phyloP scores from a whole-genome alignment of 2,113 vertebrate genomes.

The Python bivittatus region DNA sequence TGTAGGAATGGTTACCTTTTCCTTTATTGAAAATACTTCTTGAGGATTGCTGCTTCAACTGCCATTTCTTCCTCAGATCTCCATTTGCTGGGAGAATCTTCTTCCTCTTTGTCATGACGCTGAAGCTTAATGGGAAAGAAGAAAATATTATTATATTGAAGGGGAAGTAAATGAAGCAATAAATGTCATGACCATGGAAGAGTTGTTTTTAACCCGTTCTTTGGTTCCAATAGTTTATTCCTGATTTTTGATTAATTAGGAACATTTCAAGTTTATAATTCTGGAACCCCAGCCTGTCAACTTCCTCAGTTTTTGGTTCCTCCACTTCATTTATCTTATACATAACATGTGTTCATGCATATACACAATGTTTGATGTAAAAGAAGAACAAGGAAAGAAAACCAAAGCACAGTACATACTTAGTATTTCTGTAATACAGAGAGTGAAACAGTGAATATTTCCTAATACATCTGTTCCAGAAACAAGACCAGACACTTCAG shows the following conservation, averaged over 20 bases:
- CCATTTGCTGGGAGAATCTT: conserved; percentile 69
- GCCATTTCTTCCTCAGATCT: conserved; percentile 80
- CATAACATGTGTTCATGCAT: neutral
- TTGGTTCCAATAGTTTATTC: neutral
- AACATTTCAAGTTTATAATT: neutral
- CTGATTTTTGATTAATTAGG: neutral
- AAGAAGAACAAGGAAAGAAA: neutral
- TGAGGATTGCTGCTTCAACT: conserved; percentile 68
- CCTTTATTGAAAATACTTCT: conserved; percentile 62
- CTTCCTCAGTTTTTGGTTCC: neutral
- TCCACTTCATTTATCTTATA: neutral
- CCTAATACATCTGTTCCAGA: neutral
- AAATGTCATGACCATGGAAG: neutral
- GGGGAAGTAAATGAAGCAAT: neutral
- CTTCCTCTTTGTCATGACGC: conserved; percentile 46
- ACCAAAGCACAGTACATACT: neutral
- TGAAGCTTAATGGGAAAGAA: conserved; percentile 14
- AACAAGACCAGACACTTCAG: neutral
- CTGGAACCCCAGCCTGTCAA: neutral
- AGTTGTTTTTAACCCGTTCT: neutral
- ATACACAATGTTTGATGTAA: neutral
- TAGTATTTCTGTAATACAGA: neutral
- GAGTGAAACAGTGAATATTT: neutral
- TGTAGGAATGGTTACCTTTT: neutral
- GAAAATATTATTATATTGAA: neutral